A percentile compares a stretch with the other conserved stretches of the same genome.
Evolutionary conservation across 2,113 vertebrate genomes (phyloP).

Genomic region (Hydrolagus affinis): DNA sequence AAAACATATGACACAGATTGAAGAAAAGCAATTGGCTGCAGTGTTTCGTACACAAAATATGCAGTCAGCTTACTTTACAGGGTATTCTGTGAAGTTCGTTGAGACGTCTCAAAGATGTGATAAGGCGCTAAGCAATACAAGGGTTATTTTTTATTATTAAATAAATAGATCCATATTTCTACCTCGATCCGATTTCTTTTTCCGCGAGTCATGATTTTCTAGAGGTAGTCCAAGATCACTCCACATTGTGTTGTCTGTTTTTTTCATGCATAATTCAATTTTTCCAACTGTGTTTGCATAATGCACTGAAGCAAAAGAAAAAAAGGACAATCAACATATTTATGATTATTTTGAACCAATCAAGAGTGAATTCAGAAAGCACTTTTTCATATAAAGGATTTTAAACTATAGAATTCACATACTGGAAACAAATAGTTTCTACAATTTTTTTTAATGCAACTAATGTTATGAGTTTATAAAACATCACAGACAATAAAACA

Average conservation of each 20-base stretch:
- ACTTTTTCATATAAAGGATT: background rate
- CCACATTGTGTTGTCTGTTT: slow-evolving; percentile 64
- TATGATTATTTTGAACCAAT: background rate
- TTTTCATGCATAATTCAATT: slow-evolving; percentile 72
- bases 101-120: too few relatives aligned
- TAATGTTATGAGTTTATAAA: too few relatives aligned
- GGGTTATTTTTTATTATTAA: too few relatives aligned
- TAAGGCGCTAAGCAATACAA: too few relatives aligned
- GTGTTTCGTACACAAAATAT: too few relatives aligned
- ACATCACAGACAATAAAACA: too few relatives aligned
- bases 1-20: too few relatives aligned
- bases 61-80: too few relatives aligned
- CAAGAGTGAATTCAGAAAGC: too few relatives aligned
- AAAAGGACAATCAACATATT: background rate
- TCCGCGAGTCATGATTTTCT: slow-evolving; percentile 68
- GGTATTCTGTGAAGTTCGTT: too few relatives aligned
- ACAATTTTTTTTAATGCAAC: too few relatives aligned
- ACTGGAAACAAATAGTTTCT: background rate
- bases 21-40: too few relatives aligned
- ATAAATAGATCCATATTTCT: slow-evolving; percentile 35
- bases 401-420: background rate
- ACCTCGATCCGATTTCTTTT: slow-evolving; percentile 67
- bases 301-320: slow-evolving; percentile 59
- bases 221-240: slow-evolving; percentile 61
- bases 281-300: slow-evolving; percentile 69